Evolutionary conservation across 2,113 vertebrate genomes (phyloP).

Genomic region (Dipodomys merriami): DNA sequence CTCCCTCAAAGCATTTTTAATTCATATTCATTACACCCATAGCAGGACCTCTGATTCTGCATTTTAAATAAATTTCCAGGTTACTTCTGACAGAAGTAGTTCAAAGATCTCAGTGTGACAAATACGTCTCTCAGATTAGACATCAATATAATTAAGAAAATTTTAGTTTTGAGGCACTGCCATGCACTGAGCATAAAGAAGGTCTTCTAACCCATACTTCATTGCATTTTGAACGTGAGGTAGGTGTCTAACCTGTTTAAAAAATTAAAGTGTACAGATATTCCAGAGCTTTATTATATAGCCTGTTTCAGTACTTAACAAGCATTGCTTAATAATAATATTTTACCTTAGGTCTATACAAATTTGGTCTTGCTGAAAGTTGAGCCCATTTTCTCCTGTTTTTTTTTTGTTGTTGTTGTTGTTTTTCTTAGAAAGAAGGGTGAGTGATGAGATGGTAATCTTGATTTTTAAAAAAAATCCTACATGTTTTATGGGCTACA

Average conservation of each 20-base stretch:
- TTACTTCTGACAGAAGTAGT: background rate
- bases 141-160: background rate
- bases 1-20: background rate
- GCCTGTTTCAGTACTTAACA: background rate
- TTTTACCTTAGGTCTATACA: conserved; percentile 11
- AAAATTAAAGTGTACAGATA: background rate
- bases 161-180: background rate
- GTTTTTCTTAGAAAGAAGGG: background rate
- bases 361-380: conserved; percentile 42
- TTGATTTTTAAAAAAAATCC: background rate
- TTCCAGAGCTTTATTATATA: conserved; percentile 26
- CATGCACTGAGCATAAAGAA: background rate
- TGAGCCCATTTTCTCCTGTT: background rate
- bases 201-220: background rate
- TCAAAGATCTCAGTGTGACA: background rate
- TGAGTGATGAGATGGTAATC: background rate
- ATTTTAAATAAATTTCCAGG: background rate
- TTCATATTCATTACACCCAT: background rate
- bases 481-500: background rate
- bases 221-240: background rate
- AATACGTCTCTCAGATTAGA: background rate
- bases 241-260: background rate
- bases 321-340: background rate
- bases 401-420: no score
- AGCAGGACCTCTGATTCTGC: background rate